A percentile compares a stretch with the other conserved stretches of the same genome.
Conservation (phyloP, 2,113 vertebrate genomes). For the Psilopsiagon aurifrons region DNA sequence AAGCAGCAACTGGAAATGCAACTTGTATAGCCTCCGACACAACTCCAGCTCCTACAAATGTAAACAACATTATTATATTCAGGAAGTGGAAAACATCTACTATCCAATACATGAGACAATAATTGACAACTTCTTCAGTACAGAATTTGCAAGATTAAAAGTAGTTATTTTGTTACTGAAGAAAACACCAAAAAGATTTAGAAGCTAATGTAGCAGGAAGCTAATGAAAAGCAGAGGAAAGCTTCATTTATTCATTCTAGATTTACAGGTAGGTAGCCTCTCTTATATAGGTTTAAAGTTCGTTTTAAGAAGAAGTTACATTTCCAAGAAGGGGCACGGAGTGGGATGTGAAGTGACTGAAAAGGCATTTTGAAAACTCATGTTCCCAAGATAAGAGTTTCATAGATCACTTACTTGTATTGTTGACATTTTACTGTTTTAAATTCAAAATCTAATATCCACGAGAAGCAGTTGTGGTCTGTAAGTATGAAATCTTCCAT, state of each 20-base stretch:
- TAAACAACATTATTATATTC: background rate
- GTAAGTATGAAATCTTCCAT: background rate
- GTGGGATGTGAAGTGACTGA: background rate
- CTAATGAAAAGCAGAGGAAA: conserved; percentile 60
- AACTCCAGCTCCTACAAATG: conserved; percentile 91
- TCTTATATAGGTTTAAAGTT: background rate
- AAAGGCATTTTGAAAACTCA: conserved; percentile 35
- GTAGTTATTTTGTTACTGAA: conserved; percentile 65
- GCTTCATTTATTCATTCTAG: conserved; percentile 22
- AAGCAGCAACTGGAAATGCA: conserved; percentile 97
- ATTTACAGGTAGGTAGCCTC: conserved; percentile 27
- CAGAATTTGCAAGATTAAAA: conserved; percentile 21
- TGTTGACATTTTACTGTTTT: background rate
- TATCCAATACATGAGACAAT: background rate
- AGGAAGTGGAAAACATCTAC: background rate
- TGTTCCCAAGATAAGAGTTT: background rate
- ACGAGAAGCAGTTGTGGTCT: background rate
- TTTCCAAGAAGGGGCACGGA: background rate
- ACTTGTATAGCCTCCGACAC: conserved; percentile 93
- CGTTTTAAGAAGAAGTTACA: conserved; percentile 40
- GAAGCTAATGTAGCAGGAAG: conserved; percentile 62
- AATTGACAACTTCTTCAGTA: conserved; percentile 27
- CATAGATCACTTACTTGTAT: background rate
- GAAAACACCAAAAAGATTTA: conserved; percentile 42
- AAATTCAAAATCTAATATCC: background rate